A percentile compares a stretch with the other conserved stretches of the same genome.
Conservation (phyloP, 2,113 vertebrate species). For the Stercorarius parasiticus region DNA sequence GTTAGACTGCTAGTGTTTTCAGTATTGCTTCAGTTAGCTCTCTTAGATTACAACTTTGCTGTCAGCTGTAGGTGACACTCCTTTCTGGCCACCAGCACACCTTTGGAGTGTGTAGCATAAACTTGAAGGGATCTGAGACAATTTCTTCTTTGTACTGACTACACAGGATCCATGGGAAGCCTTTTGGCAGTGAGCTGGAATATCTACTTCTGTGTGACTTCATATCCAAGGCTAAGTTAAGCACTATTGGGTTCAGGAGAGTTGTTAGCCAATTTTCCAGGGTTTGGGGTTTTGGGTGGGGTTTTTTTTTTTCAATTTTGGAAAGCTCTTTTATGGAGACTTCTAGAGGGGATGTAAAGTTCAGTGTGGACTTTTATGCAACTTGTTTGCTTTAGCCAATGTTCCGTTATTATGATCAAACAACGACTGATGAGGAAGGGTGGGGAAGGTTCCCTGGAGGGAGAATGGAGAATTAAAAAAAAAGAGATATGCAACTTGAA, state of each 20-base stretch:
- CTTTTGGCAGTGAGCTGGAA: not conserved
- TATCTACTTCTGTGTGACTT: not conserved
- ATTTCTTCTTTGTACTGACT: not conserved
- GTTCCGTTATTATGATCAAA: slow-evolving; percentile 16
- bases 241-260: not conserved
- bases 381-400: not conserved
- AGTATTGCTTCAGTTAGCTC: not conserved
- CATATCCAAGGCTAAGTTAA: not conserved
- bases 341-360: not conserved
- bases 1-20: not conserved
- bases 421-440: slow-evolving; percentile 7
- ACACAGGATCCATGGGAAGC: not conserved
- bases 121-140: not conserved
- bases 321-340: not conserved
- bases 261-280: not conserved
- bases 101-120: not conserved
- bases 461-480: not conserved
- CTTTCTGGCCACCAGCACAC: not conserved
- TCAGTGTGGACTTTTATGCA: not conserved
- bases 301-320: not conserved
- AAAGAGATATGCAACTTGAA: not conserved
- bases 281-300: not conserved
- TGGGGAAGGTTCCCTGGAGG: slow-evolving; percentile 34
- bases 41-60: not conserved
- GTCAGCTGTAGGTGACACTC: not conserved